phyloP scores from a whole-genome alignment of 2,888 invertebrate genomes.

The Caenorhabditis sp. region DNA sequence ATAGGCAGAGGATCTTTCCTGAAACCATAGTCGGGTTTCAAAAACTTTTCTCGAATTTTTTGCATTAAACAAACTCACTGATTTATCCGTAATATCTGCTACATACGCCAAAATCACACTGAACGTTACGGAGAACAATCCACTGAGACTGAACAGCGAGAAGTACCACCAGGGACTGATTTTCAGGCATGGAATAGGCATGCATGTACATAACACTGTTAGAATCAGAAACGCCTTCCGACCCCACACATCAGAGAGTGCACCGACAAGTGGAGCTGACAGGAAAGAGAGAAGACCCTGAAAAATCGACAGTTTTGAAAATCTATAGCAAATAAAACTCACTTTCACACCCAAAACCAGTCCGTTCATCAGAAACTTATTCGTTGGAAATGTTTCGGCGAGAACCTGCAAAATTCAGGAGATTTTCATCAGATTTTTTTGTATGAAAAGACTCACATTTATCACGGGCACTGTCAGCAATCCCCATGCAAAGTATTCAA shows the following conservation, averaged over 20 bases:
- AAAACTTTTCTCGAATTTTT: not conserved
- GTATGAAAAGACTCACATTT: slow-evolving; percentile 86
- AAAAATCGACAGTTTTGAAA: slow-evolving; percentile 49
- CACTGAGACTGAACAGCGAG: slow-evolving; percentile 98
- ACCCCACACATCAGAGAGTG: slow-evolving; percentile 98
- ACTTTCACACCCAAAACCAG: slow-evolving; percentile 97
- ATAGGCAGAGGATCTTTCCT: slow-evolving; percentile 81
- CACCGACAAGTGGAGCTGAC: slow-evolving; percentile 96
- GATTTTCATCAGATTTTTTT: not conserved
- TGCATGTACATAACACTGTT: slow-evolving; percentile 91
- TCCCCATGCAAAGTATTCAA: slow-evolving; percentile 99
- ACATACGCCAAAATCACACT: slow-evolving; percentile 99
- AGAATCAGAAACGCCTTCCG: slow-evolving; percentile 97
- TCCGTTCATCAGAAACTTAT: slow-evolving; percentile 99
- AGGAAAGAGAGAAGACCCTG: slow-evolving; percentile 96
- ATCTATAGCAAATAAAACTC: too few species aligned
- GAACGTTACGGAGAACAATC: slow-evolving; percentile 98
- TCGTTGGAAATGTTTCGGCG: slow-evolving; percentile 97
- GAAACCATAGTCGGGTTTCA: not conserved
- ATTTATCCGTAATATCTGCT: slow-evolving; percentile 97
- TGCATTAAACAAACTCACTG: slow-evolving; percentile 44
- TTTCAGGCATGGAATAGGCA: slow-evolving; percentile 98
- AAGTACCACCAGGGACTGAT: slow-evolving; percentile 99
- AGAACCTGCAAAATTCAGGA: slow-evolving; percentile 87
- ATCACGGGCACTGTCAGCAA: slow-evolving; percentile 98